Evolutionary conservation across 2,113 vertebrate genomes (phyloP), one percentile per base, ranked within the genome.

Genomic region (Riparia riparia): DNA sequence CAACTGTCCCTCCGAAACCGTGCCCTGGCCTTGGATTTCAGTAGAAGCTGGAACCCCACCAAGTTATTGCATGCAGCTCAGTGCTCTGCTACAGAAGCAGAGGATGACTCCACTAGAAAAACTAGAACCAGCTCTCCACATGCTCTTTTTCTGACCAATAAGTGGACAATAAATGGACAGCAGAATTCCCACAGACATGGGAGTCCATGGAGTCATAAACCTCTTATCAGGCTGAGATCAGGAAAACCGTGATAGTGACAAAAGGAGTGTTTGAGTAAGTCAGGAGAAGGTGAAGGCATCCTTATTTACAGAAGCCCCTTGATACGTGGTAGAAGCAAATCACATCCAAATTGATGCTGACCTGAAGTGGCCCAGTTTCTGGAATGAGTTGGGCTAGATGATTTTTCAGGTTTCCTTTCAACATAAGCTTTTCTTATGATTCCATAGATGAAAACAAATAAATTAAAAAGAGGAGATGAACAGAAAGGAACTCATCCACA

Each of bases 201-300:
- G 14, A 80, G 26, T 47, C 20, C 44, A 28, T 5, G 12, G 63
- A 45, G 9, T 83, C 28, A 65, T 34, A 69, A 82, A 29, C 2
- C 5, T 47, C 3, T 39, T 7, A 39, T 8, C 49, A 28, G 0
- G 2, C 2, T 57, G 44, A 85, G 21, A 25, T 85, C 22, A 39
- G n/a, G 17, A 64, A 34, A 78, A 8, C 9, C 39, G 50, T 0
- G 0, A 6, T 1, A 17, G 10, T 68, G 47, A 81, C 32, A 9
- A 72, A 47, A 78, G 47, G 29, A 87, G 6, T 25, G 6, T 10
- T 37, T 0, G 0, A 78, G 14, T 47, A 45, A 87, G 39, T 34
- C 12, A 57, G 34, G 26, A 89, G 61, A 72, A 42, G 29, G 54
- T 11, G 4, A 45, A 89, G 31, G 24, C 20, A 73, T 13, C 18